Percentiles rank a stretch among this genome's conserved stretches.
Conservation (phyloP, 2,797 vertebrate species). For the Eulemur albifrons region DNA sequence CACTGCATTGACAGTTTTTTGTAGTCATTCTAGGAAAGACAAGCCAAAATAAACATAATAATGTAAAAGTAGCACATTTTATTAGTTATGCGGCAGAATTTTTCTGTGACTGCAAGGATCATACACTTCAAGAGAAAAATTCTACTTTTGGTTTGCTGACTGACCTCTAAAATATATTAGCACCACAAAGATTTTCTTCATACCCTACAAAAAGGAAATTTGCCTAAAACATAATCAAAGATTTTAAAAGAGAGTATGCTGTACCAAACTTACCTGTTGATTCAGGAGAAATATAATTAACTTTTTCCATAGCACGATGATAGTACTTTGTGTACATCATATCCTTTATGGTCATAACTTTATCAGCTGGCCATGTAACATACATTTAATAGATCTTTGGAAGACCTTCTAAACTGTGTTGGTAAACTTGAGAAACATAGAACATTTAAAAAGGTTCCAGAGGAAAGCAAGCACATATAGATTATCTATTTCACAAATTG, state of each 20-base stretch:
- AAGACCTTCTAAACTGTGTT: not conserved
- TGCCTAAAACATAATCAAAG: not conserved
- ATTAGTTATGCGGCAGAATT: not conserved
- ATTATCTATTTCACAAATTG: not conserved
- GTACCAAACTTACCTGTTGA: not conserved
- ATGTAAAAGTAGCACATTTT: not conserved
- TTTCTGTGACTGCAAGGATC: not conserved
- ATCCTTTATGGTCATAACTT: not conserved
- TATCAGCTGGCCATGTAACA: not conserved
- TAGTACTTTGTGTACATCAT: not conserved
- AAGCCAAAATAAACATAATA: not conserved
- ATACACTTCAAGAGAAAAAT: not conserved
- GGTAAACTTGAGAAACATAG: not conserved
- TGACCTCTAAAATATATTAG: not conserved
- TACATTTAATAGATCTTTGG: not conserved
- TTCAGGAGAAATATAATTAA: not conserved
- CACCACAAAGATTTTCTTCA: not conserved
- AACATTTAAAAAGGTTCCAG: not conserved
- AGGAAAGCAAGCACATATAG: not conserved
- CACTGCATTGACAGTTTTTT: constrained; percentile 97
- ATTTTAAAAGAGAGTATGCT: not conserved
- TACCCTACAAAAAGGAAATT: not conserved
- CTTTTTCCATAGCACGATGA: not conserved
- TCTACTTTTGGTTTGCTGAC: not conserved
- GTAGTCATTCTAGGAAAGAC: constrained; percentile 93